A percentile compares a stretch with the other conserved stretches of the same genome.
Conservation (phyloP, 37 sponge, comb jelly and placozoan genomes). For the Hexactinellida sp. region DNA sequence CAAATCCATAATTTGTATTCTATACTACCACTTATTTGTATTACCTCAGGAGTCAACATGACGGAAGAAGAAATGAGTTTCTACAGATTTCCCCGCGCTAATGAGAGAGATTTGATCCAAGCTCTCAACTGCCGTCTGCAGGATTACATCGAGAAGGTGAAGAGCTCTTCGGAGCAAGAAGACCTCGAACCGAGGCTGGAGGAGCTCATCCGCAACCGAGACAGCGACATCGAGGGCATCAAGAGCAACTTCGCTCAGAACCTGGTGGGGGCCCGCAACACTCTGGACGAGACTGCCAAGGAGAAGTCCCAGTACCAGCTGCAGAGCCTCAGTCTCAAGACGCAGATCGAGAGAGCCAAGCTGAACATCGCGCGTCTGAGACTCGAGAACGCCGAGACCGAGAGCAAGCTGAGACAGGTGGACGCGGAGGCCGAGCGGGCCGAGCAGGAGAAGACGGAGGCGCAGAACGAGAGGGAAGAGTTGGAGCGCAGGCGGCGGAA, state of each 20-base stretch:
- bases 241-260: neutral
- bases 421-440: neutral
- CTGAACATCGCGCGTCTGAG: neutral
- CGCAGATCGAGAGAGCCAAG: neutral
- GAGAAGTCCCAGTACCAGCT: slow-evolving; percentile 1
- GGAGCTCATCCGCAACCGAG: neutral
- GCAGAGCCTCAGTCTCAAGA: neutral
- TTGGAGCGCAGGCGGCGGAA: neutral
- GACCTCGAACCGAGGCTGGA: neutral
- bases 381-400: neutral
- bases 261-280: neutral
- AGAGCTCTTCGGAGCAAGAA: slow-evolving; percentile 5
- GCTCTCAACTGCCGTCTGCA: neutral
- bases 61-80: neutral
- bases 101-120: neutral
- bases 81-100: neutral
- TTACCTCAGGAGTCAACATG: neutral
- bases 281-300: slow-evolving; percentile 8
- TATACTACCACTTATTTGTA: too few relatives aligned
- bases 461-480: neutral
- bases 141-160: slow-evolving; percentile 7
- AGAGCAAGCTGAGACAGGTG: neutral
- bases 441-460: neutral
- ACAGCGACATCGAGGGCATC: neutral
- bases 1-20: too few relatives aligned